These are phyloP conservation scores for Arbacia lixula DNA, from an alignment of 53 echinoderm and acorn worm species.

Conservation along the genomic window DNA sequence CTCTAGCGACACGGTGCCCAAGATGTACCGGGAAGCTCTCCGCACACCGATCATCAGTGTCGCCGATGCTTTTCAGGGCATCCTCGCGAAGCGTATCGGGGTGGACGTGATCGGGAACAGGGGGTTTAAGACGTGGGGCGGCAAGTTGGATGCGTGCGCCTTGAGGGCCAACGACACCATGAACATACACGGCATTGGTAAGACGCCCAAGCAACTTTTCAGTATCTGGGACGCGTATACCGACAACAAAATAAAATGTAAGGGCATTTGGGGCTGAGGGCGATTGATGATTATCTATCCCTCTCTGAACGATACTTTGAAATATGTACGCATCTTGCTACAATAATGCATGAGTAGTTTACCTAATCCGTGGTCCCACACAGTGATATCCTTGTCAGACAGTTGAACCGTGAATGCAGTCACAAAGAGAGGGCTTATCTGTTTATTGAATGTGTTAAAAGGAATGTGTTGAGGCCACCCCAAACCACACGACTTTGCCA, in stretches of 20 bases:
- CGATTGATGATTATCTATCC: too few species aligned
- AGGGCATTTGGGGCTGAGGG: neutral
- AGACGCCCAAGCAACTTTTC: neutral
- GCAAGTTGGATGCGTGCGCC: constrained; percentile 11
- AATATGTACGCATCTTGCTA: too few species aligned
- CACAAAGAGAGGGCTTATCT: too few species aligned
- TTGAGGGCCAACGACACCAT: constrained; percentile 3
- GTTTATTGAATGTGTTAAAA: too few species aligned
- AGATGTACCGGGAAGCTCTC: constrained; percentile 51
- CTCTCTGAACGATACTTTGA: too few species aligned
- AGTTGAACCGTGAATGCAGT: too few species aligned
- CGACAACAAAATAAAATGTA: neutral
- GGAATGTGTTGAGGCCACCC: too few species aligned
- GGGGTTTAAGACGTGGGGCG: constrained; percentile 33
- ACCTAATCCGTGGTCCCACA: too few species aligned
- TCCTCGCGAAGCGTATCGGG: constrained; percentile 38
- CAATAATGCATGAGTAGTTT: too few species aligned
- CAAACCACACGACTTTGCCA: too few species aligned
- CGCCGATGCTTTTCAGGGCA: constrained; percentile 58
- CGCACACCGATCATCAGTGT: constrained; percentile 37
- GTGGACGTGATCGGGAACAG: constrained; percentile 14
- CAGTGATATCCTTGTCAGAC: too few species aligned
- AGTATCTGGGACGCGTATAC: constrained; percentile 19
- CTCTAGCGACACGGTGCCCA: constrained; percentile 33
- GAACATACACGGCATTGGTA: constrained; percentile 16